phyloP scores from a whole-genome alignment of 2,888 invertebrate genomes.

The Dusona sp. region DNA sequence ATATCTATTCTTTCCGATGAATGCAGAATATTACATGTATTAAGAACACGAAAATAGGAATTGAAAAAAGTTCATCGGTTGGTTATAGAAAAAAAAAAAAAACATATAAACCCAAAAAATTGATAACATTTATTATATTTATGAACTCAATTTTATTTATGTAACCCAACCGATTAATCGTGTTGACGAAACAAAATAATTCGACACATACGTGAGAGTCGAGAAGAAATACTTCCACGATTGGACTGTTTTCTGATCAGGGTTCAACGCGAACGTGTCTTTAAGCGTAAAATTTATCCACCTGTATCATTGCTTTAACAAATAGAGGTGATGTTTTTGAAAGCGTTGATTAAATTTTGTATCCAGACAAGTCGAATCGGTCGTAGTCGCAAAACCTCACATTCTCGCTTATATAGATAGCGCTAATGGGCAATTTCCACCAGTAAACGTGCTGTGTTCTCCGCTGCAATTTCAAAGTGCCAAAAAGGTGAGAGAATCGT shows the following conservation, averaged over 20 bases:
- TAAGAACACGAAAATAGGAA: not conserved
- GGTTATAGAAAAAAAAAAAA: not conserved
- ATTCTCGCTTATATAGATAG: conserved; percentile 19
- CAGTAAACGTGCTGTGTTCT: not conserved
- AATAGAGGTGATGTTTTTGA: not conserved
- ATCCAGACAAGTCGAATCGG: not conserved
- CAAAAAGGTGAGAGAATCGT: not conserved
- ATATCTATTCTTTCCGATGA: not conserved
- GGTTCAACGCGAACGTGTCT: conserved; percentile 14
- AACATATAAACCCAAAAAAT: not conserved
- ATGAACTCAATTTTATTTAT: not conserved
- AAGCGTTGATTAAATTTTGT: not conserved
- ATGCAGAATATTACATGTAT: not conserved
- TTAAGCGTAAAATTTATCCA: not conserved
- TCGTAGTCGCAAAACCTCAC: not conserved
- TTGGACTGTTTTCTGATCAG: not conserved
- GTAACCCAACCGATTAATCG: not conserved
- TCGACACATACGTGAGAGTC: conserved; percentile 5
- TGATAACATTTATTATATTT: not conserved
- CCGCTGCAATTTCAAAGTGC: not conserved
- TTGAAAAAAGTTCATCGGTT: not conserved
- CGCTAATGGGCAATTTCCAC: not conserved
- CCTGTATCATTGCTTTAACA: not conserved
- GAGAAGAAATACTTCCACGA: not conserved
- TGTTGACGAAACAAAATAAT: not conserved